phyloP scores from a whole-genome alignment of 2,113 vertebrate species.

The Tragulus kanchil region DNA sequence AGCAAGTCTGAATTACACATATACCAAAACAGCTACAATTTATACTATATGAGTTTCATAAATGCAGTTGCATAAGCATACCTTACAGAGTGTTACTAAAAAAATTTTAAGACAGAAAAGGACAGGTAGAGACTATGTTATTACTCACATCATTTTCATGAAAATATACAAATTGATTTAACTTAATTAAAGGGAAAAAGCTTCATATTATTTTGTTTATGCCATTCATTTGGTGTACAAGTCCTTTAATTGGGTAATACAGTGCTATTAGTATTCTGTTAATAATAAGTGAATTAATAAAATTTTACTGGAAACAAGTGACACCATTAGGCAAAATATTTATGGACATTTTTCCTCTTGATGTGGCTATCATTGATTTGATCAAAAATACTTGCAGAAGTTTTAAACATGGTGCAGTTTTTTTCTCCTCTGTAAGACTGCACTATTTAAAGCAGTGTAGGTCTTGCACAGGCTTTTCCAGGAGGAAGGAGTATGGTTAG shows the following conservation, averaged over 20 bases:
- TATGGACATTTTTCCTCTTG: conserved; percentile 33
- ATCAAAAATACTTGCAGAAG: conserved; percentile 50
- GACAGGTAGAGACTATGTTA: neutral
- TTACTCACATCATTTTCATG: neutral
- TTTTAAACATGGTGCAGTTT: conserved; percentile 18
- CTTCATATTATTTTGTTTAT: conserved; percentile 56
- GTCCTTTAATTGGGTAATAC: neutral
- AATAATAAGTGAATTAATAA: conserved; percentile 42
- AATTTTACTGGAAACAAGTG: conserved; percentile 42
- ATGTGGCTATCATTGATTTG: neutral
- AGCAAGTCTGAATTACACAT: conserved; percentile 15
- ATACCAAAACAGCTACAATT: neutral
- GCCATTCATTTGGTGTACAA: conserved; percentile 24
- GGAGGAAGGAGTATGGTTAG: neutral
- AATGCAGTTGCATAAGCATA: conserved; percentile 7
- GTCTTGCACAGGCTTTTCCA: neutral
- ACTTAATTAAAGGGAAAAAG: neutral
- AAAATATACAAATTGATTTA: conserved; percentile 47
- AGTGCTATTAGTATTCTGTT: conserved; percentile 18
- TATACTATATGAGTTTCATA: conserved; percentile 25
- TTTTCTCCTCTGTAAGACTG: neutral
- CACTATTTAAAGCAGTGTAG: neutral
- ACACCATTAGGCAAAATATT: conserved; percentile 7
- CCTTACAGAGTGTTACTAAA: neutral
- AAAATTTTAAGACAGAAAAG: neutral